A percentile compares a stretch with the other conserved stretches of the same genome.
Conservation (phyloP, 2,888 invertebrate genomes). For the Acleris emargana region DNA sequence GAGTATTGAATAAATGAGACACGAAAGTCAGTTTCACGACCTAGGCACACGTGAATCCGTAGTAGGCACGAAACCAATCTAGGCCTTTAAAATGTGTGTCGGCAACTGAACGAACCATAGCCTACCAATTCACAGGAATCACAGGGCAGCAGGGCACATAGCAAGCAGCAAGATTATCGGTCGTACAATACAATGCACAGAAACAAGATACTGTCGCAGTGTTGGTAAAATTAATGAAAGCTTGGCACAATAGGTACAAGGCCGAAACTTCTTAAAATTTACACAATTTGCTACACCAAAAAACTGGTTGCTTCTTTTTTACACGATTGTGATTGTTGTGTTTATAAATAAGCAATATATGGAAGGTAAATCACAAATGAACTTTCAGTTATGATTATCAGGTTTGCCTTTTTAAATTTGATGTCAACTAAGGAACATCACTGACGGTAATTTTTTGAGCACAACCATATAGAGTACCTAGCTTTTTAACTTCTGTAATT, state of each 20-base stretch:
- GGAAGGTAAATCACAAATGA: too few relatives aligned
- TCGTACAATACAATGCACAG: not conserved
- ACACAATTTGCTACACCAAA: too few relatives aligned
- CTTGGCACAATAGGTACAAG: not conserved
- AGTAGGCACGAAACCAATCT: not conserved
- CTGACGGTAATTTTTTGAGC: too few relatives aligned
- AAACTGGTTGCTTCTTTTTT: too few relatives aligned
- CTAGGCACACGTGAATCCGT: not conserved
- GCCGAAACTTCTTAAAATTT: too few relatives aligned
- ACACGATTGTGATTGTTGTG: too few relatives aligned
- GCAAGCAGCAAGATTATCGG: not conserved
- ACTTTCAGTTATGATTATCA: too few relatives aligned
- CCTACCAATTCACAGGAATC: too few relatives aligned
- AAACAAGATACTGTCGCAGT: not conserved
- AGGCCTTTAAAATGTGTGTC: not conserved
- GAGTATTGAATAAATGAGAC: slow-evolving; percentile 32
- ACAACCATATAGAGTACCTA: too few relatives aligned
- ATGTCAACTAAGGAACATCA: too few relatives aligned
- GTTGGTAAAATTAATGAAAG: not conserved
- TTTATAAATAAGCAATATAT: not conserved
- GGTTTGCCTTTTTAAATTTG: too few relatives aligned
- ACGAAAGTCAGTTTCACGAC: too few relatives aligned
- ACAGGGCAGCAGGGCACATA: not conserved
- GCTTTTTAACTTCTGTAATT: not conserved
- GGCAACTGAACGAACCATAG: not conserved